These are phyloP conservation scores for Drosophila pachea DNA, from an alignment of 1,140 invertebrate genomes.

Conservation along the genomic window DNA sequence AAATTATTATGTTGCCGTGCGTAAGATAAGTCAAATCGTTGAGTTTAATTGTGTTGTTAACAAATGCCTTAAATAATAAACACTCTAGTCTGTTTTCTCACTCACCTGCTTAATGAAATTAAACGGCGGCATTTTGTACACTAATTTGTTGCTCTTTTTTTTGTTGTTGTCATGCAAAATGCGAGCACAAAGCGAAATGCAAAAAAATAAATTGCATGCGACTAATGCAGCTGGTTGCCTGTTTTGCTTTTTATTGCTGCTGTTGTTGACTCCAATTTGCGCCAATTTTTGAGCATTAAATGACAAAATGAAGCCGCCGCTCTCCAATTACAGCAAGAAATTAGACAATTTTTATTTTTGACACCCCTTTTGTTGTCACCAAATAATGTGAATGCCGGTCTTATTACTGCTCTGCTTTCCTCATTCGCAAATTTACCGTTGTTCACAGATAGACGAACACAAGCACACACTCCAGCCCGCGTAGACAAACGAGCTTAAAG, in stretches of 20 bases:
- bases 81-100: slow-evolving; percentile 48
- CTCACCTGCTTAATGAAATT: slow-evolving; percentile 76
- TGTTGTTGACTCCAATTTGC: slow-evolving; percentile 10
- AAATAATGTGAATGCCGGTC: slow-evolving; percentile 20
- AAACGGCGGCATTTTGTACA: slow-evolving; percentile 70
- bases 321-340: slow-evolving; percentile 43
- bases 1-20: not conserved
- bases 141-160: slow-evolving; percentile 35
- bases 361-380: slow-evolving; percentile 64
- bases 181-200: slow-evolving; percentile 15
- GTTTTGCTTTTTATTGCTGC: slow-evolving; percentile 7
- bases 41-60: slow-evolving; percentile 29
- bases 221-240: slow-evolving; percentile 32
- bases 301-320: slow-evolving; percentile 2
- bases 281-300: not conserved
- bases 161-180: slow-evolving; percentile 49
- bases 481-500: not conserved
- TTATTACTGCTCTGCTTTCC: slow-evolving; percentile 32
- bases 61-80: slow-evolving; percentile 35
- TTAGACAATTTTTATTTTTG: slow-evolving; percentile 66
- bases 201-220: slow-evolving; percentile 15
- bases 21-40: not conserved
- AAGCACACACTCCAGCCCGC: not conserved
- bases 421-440: slow-evolving; percentile 47
- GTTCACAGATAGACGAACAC: slow-evolving; percentile 6